Conservation (phyloP, 2,888 invertebrate genomes). For the Cyclophora albipunctata region DNA sequence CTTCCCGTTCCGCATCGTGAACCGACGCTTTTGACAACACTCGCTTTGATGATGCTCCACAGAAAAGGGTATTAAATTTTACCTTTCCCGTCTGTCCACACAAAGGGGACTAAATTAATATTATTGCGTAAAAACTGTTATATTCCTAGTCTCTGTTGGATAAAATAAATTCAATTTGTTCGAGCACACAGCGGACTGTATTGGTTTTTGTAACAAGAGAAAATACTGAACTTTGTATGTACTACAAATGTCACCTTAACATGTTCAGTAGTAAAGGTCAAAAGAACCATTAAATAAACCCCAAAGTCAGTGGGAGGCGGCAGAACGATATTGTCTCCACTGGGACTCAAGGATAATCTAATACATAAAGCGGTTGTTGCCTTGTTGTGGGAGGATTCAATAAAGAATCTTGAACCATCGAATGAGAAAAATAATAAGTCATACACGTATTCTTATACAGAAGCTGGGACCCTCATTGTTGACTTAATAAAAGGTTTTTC, state of each 20-base stretch:
- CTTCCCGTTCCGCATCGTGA: conserved; percentile 57
- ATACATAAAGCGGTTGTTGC: conserved; percentile 41
- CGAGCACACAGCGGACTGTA: neutral
- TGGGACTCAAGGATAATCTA: conserved; percentile 50
- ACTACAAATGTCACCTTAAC: conserved; percentile 50
- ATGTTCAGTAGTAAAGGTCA: conserved; percentile 46
- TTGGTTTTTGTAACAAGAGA: conserved; percentile 47
- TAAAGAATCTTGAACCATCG: conserved; percentile 23
- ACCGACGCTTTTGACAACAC: conserved; percentile 64
- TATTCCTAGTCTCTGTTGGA: conserved; percentile 14
- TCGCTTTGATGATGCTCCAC: conserved; percentile 61
- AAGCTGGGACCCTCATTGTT: conserved; percentile 13
- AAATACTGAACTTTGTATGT: conserved; percentile 27
- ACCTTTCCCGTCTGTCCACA: conserved; percentile 51
- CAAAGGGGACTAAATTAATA: conserved; percentile 53
- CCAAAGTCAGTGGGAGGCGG: conserved; percentile 42
- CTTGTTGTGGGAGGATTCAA: conserved; percentile 23
- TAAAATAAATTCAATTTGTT: neutral
- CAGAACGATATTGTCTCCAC: conserved; percentile 55
- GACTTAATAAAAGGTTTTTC: conserved; percentile 19
- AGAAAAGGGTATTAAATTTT: conserved; percentile 61
- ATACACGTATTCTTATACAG: conserved; percentile 11
- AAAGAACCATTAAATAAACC: conserved; percentile 49
- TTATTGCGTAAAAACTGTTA: conserved; percentile 40
- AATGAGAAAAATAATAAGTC: conserved; percentile 6